These are phyloP conservation scores for Sabellastarte sp. DNA, from an alignment of 2,888 invertebrate species.

Conservation along the genomic window DNA sequence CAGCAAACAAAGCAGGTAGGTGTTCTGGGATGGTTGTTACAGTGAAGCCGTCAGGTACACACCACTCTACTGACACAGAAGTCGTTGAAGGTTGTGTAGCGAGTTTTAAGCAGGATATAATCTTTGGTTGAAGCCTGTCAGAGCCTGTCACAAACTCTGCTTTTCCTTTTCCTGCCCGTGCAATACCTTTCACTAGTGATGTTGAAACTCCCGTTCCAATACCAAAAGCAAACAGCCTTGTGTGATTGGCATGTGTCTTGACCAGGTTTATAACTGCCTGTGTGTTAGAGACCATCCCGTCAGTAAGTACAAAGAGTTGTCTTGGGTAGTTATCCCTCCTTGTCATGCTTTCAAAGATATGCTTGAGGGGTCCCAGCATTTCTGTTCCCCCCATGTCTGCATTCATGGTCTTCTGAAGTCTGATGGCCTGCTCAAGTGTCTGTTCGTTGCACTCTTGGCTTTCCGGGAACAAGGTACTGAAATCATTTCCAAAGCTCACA, in stretches of 20 bases:
- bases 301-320: conserved; percentile 47
- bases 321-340: too few species aligned
- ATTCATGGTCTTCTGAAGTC: conserved; percentile 32
- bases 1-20: too few species aligned
- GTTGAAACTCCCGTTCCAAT: too few species aligned
- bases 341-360: too few species aligned
- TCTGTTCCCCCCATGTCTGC: conserved; percentile 55
- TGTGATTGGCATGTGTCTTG: conserved; percentile 31
- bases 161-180: conserved; percentile 52
- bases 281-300: conserved; percentile 54
- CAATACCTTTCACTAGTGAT: conserved; percentile 55
- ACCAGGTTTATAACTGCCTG: conserved; percentile 43
- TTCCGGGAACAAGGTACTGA: conserved; percentile 37
- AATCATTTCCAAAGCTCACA: conserved; percentile 38
- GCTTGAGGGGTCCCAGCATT: conserved; percentile 42
- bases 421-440: conserved; percentile 33
- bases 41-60: too few species aligned
- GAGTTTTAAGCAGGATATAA: too few species aligned
- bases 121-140: conserved; percentile 38
- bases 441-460: conserved; percentile 39
- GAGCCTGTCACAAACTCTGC: conserved; percentile 45
- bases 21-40: too few species aligned
- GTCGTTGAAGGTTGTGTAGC: too few species aligned
- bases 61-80: too few species aligned
- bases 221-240: conserved; percentile 48